Evolutionary conservation across 2,888 invertebrate genomes (phyloP), one percentile per base, ranked within the genome.

Genomic region (Andrena minutula): DNA sequence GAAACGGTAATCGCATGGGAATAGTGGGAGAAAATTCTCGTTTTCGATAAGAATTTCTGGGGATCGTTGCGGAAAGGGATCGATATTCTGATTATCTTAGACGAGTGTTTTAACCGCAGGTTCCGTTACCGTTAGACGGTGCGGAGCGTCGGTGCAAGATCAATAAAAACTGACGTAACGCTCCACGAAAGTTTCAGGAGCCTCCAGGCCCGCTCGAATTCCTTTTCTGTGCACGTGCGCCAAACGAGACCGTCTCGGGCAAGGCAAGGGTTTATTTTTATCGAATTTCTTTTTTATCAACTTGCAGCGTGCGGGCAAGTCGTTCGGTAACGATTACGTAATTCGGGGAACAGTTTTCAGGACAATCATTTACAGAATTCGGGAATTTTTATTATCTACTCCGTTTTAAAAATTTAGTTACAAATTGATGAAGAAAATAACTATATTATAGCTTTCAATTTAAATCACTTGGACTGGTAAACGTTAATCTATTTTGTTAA

Each of bases 151-250:
- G 69, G 56, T 75, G 82, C 74, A 66, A 77, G 83, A 87, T 89
- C 88, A 81, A 88, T 89, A 87, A 71, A 83, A 88, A 86, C 82
- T 89, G 89, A 89, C 80, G 87, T 80, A 88, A 89, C 51, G 74
- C 85, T 84, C 69, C 66, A 66, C 60, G 74, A 70, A 77, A 81
- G 47, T 88, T 87, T 87, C 82, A 61, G 79, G 60, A 64, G 64
- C 8, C 32, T 35, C 16, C 35, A 70, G n/a, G 28, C 70, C 26
- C 12, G 41, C 58, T 16, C 20, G 58, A 76, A 41, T 76, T 32
- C 53, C 30, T 49, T 49, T n/a, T n/a, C 41, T 3, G 28, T 60
- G 30, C 61, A 60, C 30, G 56, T 20, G 60, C 51, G 30, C 28
- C 16, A 71, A 56, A 30, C 20, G 35, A 51, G 65, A 20, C 65